These are phyloP conservation scores for Copsychus sechellarum DNA, from an alignment of 2,113 vertebrate genomes.

Conservation along the genomic window DNA sequence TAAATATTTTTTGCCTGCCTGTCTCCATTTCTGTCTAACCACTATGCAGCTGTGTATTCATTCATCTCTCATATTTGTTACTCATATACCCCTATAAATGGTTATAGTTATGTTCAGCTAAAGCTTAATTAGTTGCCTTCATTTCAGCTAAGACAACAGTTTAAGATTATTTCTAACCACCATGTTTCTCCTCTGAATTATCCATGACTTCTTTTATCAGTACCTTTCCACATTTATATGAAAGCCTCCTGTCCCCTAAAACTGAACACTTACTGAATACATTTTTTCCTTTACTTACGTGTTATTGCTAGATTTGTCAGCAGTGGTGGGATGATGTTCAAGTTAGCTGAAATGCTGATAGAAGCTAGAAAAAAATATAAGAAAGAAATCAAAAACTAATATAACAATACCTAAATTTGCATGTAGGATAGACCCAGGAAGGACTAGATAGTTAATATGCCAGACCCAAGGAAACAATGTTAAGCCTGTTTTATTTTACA, in stretches of 20 bases:
- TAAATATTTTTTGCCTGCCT: not conserved
- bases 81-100: not conserved
- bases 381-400: not conserved
- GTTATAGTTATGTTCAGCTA: not conserved
- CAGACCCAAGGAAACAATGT: not conserved
- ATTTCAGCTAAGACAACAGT: not conserved
- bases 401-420: not conserved
- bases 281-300: slow-evolving; percentile 24
- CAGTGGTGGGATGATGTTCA: slow-evolving; percentile 40
- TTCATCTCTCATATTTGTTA: not conserved
- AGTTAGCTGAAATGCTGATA: not conserved
- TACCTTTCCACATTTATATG: not conserved
- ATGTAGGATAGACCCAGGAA: not conserved
- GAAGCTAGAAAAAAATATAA: not conserved
- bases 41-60: not conserved
- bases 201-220: not conserved
- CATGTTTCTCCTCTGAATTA: not conserved
- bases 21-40: not conserved
- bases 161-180: not conserved
- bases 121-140: not conserved
- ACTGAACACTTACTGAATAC: not conserved
- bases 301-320: slow-evolving; percentile 33
- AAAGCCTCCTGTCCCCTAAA: not conserved
- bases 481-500: not conserved
- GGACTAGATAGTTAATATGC: not conserved